Evolutionary conservation across 2,888 invertebrate species (phyloP).

Genomic region (Pseudoips prasinana): DNA sequence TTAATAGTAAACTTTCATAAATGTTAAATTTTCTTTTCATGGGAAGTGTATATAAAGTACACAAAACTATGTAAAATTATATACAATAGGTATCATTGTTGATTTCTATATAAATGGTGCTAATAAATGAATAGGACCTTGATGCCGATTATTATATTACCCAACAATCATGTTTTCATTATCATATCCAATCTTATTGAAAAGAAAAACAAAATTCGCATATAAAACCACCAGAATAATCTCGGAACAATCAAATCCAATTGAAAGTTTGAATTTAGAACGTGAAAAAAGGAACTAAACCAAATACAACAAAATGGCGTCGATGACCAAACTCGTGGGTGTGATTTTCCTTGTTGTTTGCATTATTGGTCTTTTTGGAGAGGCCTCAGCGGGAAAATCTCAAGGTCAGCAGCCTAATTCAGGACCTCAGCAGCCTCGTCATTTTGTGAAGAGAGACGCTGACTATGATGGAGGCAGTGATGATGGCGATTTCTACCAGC

Average conservation of each 20-base stretch:
- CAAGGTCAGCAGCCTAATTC: conserved; percentile 8
- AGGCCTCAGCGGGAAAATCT: conserved; percentile 18
- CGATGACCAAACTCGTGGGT: conserved; percentile 39
- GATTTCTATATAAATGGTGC: no score
- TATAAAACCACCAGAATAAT: conserved; percentile 12
- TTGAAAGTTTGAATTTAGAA: conserved; percentile 14
- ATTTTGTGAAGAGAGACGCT: conserved; percentile 54
- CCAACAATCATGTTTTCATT: no score
- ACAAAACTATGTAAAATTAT: no score
- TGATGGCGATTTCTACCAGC: conserved; percentile 32
- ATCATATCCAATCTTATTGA: conserved; percentile 15
- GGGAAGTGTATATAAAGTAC: no score
- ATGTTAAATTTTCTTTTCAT: no score
- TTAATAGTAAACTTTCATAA: no score
- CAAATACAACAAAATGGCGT: conserved; percentile 55
- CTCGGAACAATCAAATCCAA: neutral
- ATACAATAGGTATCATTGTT: no score
- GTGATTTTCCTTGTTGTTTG: conserved; percentile 39
- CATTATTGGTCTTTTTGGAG: conserved; percentile 32
- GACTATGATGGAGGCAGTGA: conserved; percentile 44
- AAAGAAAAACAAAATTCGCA: conserved; percentile 19
- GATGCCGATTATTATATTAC: no score
- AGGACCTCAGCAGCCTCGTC: conserved; percentile 20
- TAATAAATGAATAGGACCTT: no score
- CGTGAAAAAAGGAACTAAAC: conserved; percentile 8